phyloP scores from a whole-genome alignment of 2,797 vertebrate genomes.

The Molossus molossus region DNA sequence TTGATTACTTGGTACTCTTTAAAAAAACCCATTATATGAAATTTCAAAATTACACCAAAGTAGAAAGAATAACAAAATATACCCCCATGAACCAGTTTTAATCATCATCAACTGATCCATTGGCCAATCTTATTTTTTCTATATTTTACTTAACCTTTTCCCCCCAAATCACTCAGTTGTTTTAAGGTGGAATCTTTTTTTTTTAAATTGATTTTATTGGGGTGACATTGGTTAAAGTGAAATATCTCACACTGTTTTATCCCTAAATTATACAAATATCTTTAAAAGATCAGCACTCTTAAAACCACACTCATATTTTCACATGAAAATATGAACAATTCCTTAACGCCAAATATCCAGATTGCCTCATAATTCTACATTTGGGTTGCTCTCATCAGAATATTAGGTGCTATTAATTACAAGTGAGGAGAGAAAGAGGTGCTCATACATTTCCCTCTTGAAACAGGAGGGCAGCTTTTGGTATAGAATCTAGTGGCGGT shows the following conservation, averaged over 20 bases:
- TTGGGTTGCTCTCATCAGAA: constrained; percentile 32
- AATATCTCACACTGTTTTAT: constrained; percentile 29
- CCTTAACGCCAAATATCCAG: background rate
- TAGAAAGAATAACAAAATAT: constrained; percentile 38
- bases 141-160: background rate
- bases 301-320: constrained; percentile 13
- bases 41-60: background rate
- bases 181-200: constrained; percentile 21
- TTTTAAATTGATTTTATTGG: background rate
- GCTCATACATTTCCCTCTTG: background rate
- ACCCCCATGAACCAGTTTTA: background rate
- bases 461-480: background rate
- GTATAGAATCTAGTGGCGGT: background rate
- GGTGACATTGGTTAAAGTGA: background rate
- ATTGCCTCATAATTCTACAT: background rate
- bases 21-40: background rate
- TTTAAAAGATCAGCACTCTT: constrained; percentile 51
- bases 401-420: background rate
- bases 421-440: constrained; percentile 1
- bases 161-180: background rate
- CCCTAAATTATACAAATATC: background rate
- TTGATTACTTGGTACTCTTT: constrained; percentile 31
- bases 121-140: background rate
- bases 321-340: constrained; percentile 48
- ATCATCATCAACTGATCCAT: constrained; percentile 7